phyloP scores from a whole-genome alignment of 2,797 vertebrate species.

The Molossus alvarezi region DNA sequence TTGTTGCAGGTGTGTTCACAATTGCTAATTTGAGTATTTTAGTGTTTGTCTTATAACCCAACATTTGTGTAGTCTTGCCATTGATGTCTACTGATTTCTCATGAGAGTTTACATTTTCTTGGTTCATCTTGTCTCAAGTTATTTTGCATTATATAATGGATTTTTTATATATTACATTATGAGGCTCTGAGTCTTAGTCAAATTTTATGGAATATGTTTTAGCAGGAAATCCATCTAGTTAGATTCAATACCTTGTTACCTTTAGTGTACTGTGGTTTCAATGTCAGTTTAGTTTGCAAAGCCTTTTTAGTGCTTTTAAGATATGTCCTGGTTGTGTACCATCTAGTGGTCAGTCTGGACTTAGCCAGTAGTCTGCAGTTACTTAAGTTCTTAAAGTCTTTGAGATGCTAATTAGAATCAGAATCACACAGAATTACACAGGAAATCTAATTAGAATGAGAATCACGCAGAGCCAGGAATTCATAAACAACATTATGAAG shows the following conservation, averaged over 20 bases:
- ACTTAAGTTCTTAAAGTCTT: neutral
- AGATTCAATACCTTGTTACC: neutral
- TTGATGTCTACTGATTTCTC: neutral
- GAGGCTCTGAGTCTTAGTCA: neutral
- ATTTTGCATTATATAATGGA: conserved; percentile 12
- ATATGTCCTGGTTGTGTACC: neutral
- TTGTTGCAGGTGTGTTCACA: neutral
- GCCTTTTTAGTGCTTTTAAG: neutral
- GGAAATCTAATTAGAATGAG: no score
- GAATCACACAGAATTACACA: neutral
- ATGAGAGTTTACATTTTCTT: conserved; percentile 3
- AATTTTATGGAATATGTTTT: conserved; percentile 32
- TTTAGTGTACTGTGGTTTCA: neutral
- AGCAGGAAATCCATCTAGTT: neutral
- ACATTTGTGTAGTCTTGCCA: neutral
- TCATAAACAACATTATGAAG: neutral
- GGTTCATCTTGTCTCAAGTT: neutral
- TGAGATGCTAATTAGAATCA: neutral
- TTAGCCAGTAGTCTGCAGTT: neutral
- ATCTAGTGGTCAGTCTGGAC: neutral
- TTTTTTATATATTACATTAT: conserved; percentile 5
- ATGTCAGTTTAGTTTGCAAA: neutral
- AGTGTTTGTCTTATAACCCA: neutral
- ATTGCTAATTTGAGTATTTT: neutral
- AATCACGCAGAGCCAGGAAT: neutral